Percentiles rank a stretch among this genome's conserved stretches.
These are phyloP conservation scores for Myotis daubentonii DNA, from an alignment of 2,797 vertebrate genomes.

Conservation along the genomic window DNA sequence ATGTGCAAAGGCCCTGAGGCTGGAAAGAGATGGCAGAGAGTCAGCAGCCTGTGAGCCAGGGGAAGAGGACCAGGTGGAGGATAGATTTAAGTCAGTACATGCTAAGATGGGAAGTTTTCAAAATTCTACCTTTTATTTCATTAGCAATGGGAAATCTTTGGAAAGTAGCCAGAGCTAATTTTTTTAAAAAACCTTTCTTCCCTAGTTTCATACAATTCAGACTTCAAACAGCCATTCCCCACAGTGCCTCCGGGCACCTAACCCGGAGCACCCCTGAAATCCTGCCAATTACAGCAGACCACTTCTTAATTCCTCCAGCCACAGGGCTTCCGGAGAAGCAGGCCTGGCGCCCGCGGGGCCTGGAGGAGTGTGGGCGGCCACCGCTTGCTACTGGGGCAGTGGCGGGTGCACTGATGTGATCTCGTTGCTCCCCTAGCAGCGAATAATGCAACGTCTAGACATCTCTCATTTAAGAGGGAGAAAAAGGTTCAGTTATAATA, in stretches of 20 bases:
- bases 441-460: background rate
- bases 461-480: background rate
- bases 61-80: background rate
- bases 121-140: slow-evolving; percentile 53
- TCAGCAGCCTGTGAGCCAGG: background rate
- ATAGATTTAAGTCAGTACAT: background rate
- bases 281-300: slow-evolving; percentile 49
- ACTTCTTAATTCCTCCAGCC: background rate
- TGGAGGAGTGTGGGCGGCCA: background rate
- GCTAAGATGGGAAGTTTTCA: slow-evolving; percentile 1
- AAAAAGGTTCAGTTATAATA: background rate
- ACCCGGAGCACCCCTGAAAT: background rate
- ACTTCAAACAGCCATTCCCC: slow-evolving; percentile 65
- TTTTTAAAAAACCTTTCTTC: background rate
- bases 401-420: background rate
- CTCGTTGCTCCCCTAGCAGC: background rate
- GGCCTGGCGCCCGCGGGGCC: fast-evolving
- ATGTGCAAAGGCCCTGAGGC: background rate
- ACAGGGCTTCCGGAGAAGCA: background rate
- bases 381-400: fast-evolving
- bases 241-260: background rate
- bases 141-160: slow-evolving; percentile 58
- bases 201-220: slow-evolving; percentile 56
- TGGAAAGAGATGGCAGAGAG: background rate
- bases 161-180: slow-evolving; percentile 8